Base-by-base conservation (phyloP, 2,888 invertebrate genomes). In the Conus canariensis region DNA sequence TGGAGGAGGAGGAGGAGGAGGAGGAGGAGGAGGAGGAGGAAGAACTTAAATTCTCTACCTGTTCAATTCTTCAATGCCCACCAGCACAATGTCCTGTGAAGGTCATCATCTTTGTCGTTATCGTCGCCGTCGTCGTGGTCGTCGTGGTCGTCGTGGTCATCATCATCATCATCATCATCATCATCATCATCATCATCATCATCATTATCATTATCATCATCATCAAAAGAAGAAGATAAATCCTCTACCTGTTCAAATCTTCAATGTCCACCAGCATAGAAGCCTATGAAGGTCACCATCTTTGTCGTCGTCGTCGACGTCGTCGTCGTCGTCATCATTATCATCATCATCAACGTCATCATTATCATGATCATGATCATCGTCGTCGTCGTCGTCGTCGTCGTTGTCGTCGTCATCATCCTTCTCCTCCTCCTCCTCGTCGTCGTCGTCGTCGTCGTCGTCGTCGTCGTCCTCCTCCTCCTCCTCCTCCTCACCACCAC, bases 211-310 rank as follows among this genome's bases (percentile, higher is more conserved):
- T n/a, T 22, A 74, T n/a, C 8, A 74, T 74, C 70, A 74, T 74
- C 30, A 30, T 1, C 0, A 30, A 30, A 30, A 2, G 2, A 30
- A 2, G 30, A 30, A 30, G 30, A 30, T 2, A 2, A 30, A 30
- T 30, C 30, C 30, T 30, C 30, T 30, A 30, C 30, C 30, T 30
- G 30, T 30, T 30, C 30, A 30, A 30, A 30, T 99, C 99, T 97
- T 99, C 99, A 94, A 99, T 98, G 96, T 99, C 99, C 70, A 99
- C 98, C 93, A 99, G 97, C 98, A 99, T 99, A 77, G 99, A 99
- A 96, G 99, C 99, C 96, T 99, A 99, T 93, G 30, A 30, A 30
- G 30, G 30, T n/a, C 30, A 77, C 0, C 30, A 30, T 9, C 12
- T 30, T 9, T 16, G 30, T 2, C 60, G 3, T 64, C 60, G 16